A percentile compares a stretch with the other conserved stretches of the same genome.
phyloP scores from a whole-genome alignment of 2,888 invertebrate species.

The Pheosia tremula region DNA sequence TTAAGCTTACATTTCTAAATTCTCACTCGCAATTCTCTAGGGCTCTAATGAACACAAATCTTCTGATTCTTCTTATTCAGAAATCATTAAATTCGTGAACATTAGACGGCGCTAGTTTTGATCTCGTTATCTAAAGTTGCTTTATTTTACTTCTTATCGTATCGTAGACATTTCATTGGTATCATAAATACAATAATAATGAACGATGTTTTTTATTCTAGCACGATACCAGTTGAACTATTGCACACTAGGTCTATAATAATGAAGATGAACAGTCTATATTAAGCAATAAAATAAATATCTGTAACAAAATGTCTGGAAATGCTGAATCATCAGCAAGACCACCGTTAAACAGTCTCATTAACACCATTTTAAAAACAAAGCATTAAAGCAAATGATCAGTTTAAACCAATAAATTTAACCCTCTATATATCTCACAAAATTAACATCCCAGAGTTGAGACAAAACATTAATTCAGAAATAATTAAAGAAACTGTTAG shows the following conservation, averaged over 20 bases:
- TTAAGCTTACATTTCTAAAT: constrained; percentile 73
- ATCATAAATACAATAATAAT: no score
- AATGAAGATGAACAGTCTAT: no score
- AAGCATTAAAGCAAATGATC: not conserved
- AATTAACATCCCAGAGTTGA: constrained; percentile 54
- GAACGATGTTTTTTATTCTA: no score
- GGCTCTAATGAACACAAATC: not conserved
- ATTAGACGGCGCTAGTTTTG: not conserved
- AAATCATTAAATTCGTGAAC: not conserved
- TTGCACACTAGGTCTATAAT: no score
- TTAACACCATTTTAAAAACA: not conserved
- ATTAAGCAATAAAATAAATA: no score
- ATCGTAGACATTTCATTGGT: no score
- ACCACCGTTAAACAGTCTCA: not conserved
- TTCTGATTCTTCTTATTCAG: not conserved
- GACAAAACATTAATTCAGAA: constrained; percentile 74
- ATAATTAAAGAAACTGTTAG: constrained; percentile 83
- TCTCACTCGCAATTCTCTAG: constrained; percentile 27
- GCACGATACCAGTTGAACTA: no score
- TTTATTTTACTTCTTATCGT: not conserved
- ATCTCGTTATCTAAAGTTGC: not conserved
- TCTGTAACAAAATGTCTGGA: no score
- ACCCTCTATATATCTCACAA: constrained; percentile 38
- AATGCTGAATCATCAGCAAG: no score
- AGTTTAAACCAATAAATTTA: constrained; percentile 11